These are phyloP conservation scores for Atractosteus spatula DNA, from an alignment of 2,113 vertebrate genomes.

Conservation along the genomic window DNA sequence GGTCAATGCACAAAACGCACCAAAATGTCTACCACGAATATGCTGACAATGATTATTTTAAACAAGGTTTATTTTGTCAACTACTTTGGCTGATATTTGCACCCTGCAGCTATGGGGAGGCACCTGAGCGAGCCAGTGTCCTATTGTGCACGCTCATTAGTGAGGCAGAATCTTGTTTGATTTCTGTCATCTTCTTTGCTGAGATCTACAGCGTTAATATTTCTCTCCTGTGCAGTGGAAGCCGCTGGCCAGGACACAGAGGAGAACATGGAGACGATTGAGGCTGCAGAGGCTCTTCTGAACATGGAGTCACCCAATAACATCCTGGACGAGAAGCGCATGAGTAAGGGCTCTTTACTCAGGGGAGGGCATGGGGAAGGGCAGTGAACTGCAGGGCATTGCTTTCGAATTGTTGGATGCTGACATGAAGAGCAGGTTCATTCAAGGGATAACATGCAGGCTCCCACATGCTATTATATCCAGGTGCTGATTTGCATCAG, in stretches of 20 bases:
- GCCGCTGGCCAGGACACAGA: conserved; percentile 61
- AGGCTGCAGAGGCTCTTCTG: conserved; percentile 74
- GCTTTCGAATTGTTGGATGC: neutral
- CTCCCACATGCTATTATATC: too few species aligned
- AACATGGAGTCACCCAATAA: conserved; percentile 82
- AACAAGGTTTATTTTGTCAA: too few species aligned
- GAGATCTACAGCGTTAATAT: too few species aligned
- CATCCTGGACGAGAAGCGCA: conserved; percentile 82
- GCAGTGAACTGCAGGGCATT: neutral
- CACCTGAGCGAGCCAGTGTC: neutral
- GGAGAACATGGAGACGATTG: conserved; percentile 69
- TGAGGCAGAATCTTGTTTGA: conserved; percentile 5
- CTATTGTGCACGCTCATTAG: neutral
- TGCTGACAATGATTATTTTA: too few species aligned
- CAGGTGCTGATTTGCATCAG: too few species aligned
- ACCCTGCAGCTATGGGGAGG: neutral
- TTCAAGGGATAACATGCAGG: too few species aligned
- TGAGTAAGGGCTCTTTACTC: conserved; percentile 64
- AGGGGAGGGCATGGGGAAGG: too few species aligned
- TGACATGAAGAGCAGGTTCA: neutral
- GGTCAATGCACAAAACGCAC: too few species aligned
- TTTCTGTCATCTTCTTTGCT: neutral
- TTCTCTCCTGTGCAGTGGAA: conserved; percentile 40
- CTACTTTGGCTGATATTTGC: neutral
- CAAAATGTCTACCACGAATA: too few species aligned